A percentile compares a stretch with the other conserved stretches of the same genome.
Conservation (phyloP, 2,888 invertebrate species). For the Neoascia interrupta region DNA sequence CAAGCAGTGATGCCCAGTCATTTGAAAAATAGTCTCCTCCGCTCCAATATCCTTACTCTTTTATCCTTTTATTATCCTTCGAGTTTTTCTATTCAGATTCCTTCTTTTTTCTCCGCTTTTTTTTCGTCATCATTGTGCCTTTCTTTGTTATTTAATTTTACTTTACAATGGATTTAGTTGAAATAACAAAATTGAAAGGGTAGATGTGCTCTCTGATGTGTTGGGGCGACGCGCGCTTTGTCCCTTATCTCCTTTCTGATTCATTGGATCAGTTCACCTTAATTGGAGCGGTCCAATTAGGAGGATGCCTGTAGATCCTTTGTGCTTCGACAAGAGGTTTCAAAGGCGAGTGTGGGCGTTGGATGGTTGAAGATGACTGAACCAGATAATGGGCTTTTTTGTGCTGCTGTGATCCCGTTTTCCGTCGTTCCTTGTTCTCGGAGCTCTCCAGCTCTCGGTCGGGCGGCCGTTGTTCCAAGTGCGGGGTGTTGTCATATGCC, state of each 20-base stretch:
- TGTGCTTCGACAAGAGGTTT: constrained; percentile 53
- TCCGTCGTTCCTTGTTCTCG: too few species aligned
- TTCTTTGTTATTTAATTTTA: constrained; percentile 50
- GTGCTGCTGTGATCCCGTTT: constrained; percentile 52
- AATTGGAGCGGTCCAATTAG: constrained; percentile 74
- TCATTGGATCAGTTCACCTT: constrained; percentile 78
- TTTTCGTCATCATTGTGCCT: too few species aligned
- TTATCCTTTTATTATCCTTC: constrained; percentile 38
- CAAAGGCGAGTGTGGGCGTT: constrained; percentile 21
- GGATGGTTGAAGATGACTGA: constrained; percentile 61
- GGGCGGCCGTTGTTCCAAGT: too few species aligned
- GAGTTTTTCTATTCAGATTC: constrained; percentile 22
- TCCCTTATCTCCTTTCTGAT: constrained; percentile 78
- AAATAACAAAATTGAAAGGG: constrained; percentile 67
- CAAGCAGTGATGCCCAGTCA: constrained; percentile 35
- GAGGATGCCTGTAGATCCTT: constrained; percentile 62
- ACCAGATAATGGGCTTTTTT: constrained; percentile 56
- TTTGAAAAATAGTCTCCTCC: constrained; percentile 44
- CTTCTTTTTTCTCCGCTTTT: constrained; percentile 22
- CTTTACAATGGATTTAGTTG: constrained; percentile 60
- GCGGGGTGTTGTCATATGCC: constrained; percentile 61
- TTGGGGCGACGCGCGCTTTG: constrained; percentile 60
- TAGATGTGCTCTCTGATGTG: constrained; percentile 64
- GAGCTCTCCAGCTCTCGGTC: too few species aligned
- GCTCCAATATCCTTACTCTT: constrained; percentile 36